Conservation (phyloP, 2,113 vertebrate species). For the Prunella fulvescens region DNA sequence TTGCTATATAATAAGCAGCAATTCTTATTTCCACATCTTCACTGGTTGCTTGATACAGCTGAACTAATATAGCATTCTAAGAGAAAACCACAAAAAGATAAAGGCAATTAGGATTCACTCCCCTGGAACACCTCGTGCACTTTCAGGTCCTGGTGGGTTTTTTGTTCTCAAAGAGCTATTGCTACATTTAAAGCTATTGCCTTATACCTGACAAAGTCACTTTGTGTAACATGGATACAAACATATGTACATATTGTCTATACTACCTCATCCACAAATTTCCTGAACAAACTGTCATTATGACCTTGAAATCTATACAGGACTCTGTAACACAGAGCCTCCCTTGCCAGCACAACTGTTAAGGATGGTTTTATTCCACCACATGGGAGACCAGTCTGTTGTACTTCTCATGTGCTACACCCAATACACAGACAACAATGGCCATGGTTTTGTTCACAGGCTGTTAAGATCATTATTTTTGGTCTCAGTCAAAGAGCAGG, state of each 20-base stretch:
- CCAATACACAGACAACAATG: background rate
- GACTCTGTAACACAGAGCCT: background rate
- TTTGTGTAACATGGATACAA: background rate
- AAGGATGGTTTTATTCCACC: background rate
- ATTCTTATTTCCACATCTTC: conserved; percentile 86
- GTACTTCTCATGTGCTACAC: background rate
- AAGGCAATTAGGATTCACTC: background rate
- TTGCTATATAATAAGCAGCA: conserved; percentile 82
- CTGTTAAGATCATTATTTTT: background rate
- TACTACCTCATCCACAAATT: background rate
- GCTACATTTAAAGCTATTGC: background rate
- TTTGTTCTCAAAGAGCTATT: background rate
- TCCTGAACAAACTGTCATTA: background rate
- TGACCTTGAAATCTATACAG: background rate
- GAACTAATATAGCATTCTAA: conserved; percentile 77
- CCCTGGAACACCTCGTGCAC: background rate
- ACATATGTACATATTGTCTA: background rate
- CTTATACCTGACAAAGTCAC: background rate
- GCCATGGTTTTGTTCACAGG: background rate
- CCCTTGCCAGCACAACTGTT: background rate
- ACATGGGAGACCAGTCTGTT: background rate
- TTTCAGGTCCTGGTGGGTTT: background rate
- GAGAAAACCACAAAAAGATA: background rate
- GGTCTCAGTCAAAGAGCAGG: background rate
- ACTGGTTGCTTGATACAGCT: conserved; percentile 71